phyloP scores from a whole-genome alignment of 2,888 invertebrate genomes.

The Apodemia mormo region DNA sequence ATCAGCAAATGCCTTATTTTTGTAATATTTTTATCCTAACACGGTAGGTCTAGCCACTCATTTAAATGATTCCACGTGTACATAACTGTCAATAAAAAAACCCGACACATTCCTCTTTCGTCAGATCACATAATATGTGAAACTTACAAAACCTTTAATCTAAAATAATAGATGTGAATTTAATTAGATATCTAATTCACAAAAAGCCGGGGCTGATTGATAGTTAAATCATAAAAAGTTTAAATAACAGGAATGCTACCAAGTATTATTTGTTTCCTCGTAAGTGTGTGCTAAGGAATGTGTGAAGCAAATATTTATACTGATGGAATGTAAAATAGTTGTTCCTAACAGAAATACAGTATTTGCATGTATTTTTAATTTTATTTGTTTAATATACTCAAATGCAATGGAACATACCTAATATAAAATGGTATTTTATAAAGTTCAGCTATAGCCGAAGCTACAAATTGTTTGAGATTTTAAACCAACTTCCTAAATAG shows the following conservation, averaged over 20 bases:
- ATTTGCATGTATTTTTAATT: neutral
- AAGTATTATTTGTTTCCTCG: neutral
- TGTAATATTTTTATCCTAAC: too few species aligned
- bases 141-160: too few species aligned
- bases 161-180: neutral
- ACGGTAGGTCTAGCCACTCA: too few species aligned
- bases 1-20: too few species aligned
- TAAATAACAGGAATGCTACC: conserved; percentile 13
- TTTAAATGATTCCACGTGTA: too few species aligned
- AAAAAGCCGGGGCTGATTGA: neutral
- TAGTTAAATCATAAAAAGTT: conserved; percentile 8
- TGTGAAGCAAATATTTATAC: conserved; percentile 11
- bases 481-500: too few species aligned
- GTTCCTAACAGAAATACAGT: neutral
- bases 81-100: too few species aligned
- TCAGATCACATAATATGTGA: too few species aligned
- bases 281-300: neutral
- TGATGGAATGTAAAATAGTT: conserved; percentile 2
- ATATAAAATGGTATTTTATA: too few species aligned
- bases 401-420: neutral
- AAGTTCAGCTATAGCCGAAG: too few species aligned
- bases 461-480: neutral
- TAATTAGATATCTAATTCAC: too few species aligned
- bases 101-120: too few species aligned
- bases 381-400: neutral